Base-by-base conservation (phyloP, 2,797 vertebrate species). In the Sebastes glaucus region DNA sequence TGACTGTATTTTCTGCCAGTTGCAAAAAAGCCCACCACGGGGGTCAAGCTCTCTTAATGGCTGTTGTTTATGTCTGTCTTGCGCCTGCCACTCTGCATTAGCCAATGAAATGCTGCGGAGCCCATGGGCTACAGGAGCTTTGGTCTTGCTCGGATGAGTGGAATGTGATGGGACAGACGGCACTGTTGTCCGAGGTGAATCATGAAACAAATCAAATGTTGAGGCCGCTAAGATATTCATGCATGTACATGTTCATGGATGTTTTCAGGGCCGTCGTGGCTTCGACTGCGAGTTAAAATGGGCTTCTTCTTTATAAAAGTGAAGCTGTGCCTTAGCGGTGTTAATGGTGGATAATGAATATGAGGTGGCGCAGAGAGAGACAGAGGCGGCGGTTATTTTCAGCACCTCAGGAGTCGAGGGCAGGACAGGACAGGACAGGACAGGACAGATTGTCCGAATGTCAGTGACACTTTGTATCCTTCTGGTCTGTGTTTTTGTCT, bases 31-130 rank as follows among this genome's bases (percentile, higher is more conserved):
- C 77, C 78, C 80, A 67, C 46, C 28, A 71, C 33, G 74, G 38
- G 52, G 92, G 89, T 92, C 86, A 83, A 57, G 73, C 83, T 84
- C 84, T 83, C 27, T 76, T 93, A 90, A 93, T 91, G 86, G 84
- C 64, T 78, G 87, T 78, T 93, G 88, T 92, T 91, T 89, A 82
- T 70, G 73, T 89, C 82, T 83, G 81, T 91, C 86, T 85, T 90
- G 85, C 28, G 71, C 81, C 89, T 92, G 92, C 84, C 90, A 86
- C 83, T 85, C 78, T 74, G 78, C 81, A 87, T 94, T 93, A 92
- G 88, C 84, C 89, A 81, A 70, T 87, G 82, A 89, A 85, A 90
- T 56, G 74, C 77, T 77, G 66, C 18, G 2, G 49, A 77, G 86
- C 82, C 89, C 74, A 69, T 46, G 78, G 86, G 87, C 80, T 38